These are phyloP conservation scores for Phragmatobia fuliginosa DNA, from an alignment of 2,888 invertebrate genomes.

Conservation along the genomic window DNA sequence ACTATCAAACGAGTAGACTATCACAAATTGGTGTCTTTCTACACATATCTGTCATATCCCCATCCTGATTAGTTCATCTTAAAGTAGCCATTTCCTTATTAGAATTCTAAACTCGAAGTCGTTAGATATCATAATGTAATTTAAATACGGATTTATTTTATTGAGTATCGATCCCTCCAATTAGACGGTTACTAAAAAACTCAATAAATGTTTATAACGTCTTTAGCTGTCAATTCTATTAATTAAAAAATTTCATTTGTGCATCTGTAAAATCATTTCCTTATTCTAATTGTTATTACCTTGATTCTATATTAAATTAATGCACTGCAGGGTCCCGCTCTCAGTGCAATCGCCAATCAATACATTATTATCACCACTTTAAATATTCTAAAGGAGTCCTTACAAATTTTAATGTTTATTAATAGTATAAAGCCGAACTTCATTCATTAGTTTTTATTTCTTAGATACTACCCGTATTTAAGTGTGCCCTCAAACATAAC, in stretches of 20 bases:
- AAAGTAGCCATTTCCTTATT: not conserved
- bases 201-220: not conserved
- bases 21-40: not conserved
- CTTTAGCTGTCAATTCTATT: not conserved
- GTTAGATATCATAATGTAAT: too few species aligned
- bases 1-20: not conserved
- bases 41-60: not conserved
- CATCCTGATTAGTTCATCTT: slow-evolving; percentile 1
- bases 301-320: not conserved
- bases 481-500: too few species aligned
- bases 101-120: not conserved
- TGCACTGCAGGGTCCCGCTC: not conserved
- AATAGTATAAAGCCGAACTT: not conserved
- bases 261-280: not conserved
- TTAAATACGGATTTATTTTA: not conserved
- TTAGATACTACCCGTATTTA: too few species aligned
- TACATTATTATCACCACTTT: not conserved
- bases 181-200: not conserved
- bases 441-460: too few species aligned
- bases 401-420: not conserved
- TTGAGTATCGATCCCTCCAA: not conserved
- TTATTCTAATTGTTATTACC: not conserved
- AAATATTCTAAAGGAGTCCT: not conserved
- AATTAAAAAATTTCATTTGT: not conserved
- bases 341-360: not conserved